Evolutionary conservation across 2,113 vertebrate species (phyloP), one percentile per base, ranked within the genome.

Genomic region (Loxodonta africana): DNA sequence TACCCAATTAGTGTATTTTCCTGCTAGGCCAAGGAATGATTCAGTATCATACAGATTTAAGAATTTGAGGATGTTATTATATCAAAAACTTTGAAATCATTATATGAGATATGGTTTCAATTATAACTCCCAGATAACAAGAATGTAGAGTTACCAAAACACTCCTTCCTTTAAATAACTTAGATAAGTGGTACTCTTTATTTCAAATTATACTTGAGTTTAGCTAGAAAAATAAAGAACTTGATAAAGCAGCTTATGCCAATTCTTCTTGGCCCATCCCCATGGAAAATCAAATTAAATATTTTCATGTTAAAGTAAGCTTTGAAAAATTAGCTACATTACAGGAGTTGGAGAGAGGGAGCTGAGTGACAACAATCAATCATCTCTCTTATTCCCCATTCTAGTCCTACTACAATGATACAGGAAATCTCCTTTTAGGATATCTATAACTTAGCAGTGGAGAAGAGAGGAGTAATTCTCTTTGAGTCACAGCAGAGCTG

Each of bases 151-250:
- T 76, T 95, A 80, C 14, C 62, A 89, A 94, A 95, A 77, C 37
- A 77, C 28, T 41, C 15, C 30, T 94, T 91, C 51, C 26, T 67
- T 21, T 94, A 96, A 78, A 65, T 82, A 73, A 85, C 93, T 88
- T 41, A 57, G 25, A 88, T 71, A 85, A 94, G 89, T 25, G 37
- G 4, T 33, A 30, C 21, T 63, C 5, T 91, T 94, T 81, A 18
- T 63, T 74, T 94, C 30, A 67, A 33, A 83, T 67, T 83, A 83
- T 46, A 83, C 1, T 46, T 67, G 62, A 89, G 30, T 82, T 96
- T 91, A 88, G 21, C 25, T 85, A 85, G 51, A 95, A 73, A 93
- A 87, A 88, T 46, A 84, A 94, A 94, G 46, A 25, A 78, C 12
- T n/a, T 57, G 5, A 88, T 62, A 81, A 81, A 44, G 37, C 3